Evolutionary conservation across 2,888 invertebrate species (phyloP), one percentile per base, ranked within the genome.

Genomic region (Arctia plantaginis): DNA sequence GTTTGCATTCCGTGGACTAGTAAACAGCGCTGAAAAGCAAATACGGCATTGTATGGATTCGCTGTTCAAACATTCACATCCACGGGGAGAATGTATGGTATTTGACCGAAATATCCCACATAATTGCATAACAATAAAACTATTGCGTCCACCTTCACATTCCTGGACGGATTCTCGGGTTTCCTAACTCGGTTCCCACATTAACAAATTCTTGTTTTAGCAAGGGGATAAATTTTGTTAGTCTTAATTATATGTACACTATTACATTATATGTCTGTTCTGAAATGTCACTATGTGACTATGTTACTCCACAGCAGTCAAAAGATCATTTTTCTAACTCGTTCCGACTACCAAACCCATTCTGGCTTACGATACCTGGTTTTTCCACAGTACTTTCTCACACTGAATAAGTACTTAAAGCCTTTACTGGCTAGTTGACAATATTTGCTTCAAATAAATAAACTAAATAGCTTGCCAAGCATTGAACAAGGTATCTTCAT

Each of bases 41-140:
- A 85, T 83, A 85, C 70, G 75, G 79, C 79, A 83, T 85, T 86
- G 85, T 85, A 74, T 72, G 76, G 83, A 86, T 85, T 86, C 84
- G 81, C 75, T 86, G 85, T 82, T 82, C 86, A 89, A 89, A 89
- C 85, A 87, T 79, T 75, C 73, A 77, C 75, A 79, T 80, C 72
- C 71, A 75, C 27, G 69, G 68, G 71, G 68, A 73, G 77, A 77
- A 80, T 82, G 85, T 66, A 71, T 51, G 80, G 85, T 80, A 86
- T 86, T 85, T 82, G 72, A 80, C 77, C 78, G 80, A 82, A 86
- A 81, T 83, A 80, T 77, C 71, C 70, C 62, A 75, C 79, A 81
- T 81, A 78, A 80, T 79, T 82, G 82, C 75, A 82, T 78, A 77
- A 85, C 83, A 85, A 85, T 83, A 82, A 85, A 85, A 83, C 85